These are phyloP conservation scores for Gadopsis bispinosus DNA, from an alignment of 2,797 vertebrate genomes.

Conservation along the genomic window DNA sequence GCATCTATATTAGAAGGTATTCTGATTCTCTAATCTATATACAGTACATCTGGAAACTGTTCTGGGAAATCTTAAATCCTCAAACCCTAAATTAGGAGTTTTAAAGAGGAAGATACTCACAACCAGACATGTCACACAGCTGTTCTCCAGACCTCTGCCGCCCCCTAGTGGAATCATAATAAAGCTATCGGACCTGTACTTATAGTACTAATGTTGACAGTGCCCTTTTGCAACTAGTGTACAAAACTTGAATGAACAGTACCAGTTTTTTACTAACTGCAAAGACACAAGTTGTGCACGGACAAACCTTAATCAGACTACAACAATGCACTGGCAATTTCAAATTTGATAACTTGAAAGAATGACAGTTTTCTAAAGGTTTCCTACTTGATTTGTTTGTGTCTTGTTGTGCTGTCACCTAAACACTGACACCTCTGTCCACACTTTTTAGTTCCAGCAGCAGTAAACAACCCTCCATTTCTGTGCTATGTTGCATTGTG, in stretches of 20 bases:
- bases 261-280: neutral
- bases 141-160: slow-evolving; percentile 60
- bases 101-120: neutral
- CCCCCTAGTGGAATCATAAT: slow-evolving; percentile 60
- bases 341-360: neutral
- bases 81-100: neutral
- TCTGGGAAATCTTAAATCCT: neutral
- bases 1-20: neutral
- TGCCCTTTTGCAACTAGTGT: no score
- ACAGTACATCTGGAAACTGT: slow-evolving; percentile 6
- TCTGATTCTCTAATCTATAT: neutral
- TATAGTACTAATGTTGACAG: neutral
- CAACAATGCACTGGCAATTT: neutral
- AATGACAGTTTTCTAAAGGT: neutral
- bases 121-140: neutral
- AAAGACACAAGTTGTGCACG: neutral
- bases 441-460: neutral
- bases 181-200: neutral
- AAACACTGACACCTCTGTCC: neutral
- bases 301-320: neutral
- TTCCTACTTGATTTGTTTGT: neutral
- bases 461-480: neutral
- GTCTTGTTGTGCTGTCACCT: neutral
- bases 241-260: neutral
- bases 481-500: neutral